These are phyloP conservation scores for Aegypius monachus DNA, from an alignment of 2,113 vertebrate species.

Conservation along the genomic window DNA sequence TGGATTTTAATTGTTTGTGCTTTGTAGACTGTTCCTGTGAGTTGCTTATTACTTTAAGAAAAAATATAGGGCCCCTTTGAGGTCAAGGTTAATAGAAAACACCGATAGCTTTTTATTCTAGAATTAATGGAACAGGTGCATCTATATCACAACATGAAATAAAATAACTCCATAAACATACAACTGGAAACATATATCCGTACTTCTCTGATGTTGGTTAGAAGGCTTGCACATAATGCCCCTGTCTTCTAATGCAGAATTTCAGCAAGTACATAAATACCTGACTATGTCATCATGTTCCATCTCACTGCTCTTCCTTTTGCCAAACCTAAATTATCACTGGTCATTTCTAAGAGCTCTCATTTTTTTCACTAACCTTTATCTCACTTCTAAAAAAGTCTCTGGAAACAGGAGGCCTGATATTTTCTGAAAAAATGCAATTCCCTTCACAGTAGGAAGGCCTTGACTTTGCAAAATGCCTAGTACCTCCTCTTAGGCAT, in stretches of 20 bases:
- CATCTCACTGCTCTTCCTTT: not conserved
- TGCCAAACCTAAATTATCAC: not conserved
- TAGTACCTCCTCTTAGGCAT: not conserved
- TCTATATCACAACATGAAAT: not conserved
- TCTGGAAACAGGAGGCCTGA: not conserved
- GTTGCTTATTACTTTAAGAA: not conserved
- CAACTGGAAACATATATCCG: not conserved
- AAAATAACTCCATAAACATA: not conserved
- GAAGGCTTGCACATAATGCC: not conserved
- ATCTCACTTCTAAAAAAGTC: not conserved
- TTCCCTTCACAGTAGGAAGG: not conserved
- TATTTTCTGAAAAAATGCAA: not conserved
- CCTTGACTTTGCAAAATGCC: not conserved
- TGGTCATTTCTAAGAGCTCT: not conserved
- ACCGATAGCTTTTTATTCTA: not conserved
- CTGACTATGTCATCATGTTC: not conserved
- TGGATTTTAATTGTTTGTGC: not conserved
- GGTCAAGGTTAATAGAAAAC: not conserved
- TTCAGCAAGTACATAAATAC: not conserved
- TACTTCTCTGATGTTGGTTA: not conserved
- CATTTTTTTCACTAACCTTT: not conserved
- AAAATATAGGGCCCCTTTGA: not conserved
- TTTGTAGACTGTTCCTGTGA: not conserved
- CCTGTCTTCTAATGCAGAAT: not conserved
- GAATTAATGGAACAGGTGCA: not conserved